Evolutionary conservation across 2,797 vertebrate genomes (phyloP).

Genomic region (Falco berigora): DNA sequence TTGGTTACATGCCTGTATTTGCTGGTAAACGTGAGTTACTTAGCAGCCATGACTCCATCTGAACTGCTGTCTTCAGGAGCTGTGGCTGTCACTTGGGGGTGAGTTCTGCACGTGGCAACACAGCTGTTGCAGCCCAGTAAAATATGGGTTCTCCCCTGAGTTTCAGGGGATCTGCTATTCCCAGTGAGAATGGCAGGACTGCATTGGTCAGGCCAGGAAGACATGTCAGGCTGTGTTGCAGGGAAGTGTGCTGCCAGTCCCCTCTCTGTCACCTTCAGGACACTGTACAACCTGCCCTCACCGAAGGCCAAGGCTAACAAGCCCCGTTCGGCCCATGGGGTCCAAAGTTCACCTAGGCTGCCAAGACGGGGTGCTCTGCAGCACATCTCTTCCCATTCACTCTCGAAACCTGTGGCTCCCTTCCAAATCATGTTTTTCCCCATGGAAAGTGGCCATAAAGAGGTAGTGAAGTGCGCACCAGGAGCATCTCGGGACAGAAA

Average conservation of each 20-base stretch:
- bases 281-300: not conserved
- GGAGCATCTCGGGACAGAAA: not conserved
- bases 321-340: not conserved
- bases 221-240: not conserved
- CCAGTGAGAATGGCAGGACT: not conserved
- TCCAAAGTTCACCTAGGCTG: not conserved
- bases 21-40: slow-evolving; percentile 88
- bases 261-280: not conserved
- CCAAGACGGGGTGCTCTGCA: not conserved
- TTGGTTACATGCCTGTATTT: slow-evolving; percentile 85
- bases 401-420: not conserved
- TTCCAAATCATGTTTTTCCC: not conserved
- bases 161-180: not conserved
- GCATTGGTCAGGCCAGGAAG: not conserved
- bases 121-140: not conserved
- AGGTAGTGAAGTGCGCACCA: not conserved
- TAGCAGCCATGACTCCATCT: slow-evolving; percentile 80
- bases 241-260: not conserved
- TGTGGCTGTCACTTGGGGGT: slow-evolving; percentile 89
- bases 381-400: not conserved
- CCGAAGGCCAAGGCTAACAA: not conserved
- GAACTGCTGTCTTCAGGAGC: slow-evolving; percentile 84
- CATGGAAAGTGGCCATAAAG: not conserved
- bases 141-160: not conserved
- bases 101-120: slow-evolving; percentile 23